Conservation (phyloP, 1,140 invertebrate genomes). For the Pseudachorutes palmiensis region DNA sequence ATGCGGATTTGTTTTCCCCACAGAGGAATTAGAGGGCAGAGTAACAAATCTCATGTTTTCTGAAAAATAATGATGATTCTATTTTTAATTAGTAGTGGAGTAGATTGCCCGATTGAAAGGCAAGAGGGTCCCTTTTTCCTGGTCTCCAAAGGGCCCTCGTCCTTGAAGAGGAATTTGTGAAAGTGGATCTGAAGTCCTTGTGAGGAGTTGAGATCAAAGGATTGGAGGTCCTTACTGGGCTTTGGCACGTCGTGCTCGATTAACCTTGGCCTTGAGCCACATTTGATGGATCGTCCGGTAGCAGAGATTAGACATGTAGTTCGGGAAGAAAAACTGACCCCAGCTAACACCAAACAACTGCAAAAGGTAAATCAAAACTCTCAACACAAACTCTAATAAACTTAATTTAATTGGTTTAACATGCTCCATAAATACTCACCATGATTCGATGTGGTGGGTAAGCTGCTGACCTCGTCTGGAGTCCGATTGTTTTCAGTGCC, state of each 20-base stretch:
- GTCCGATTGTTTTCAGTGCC: constrained; percentile 66
- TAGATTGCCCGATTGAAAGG: too few species aligned
- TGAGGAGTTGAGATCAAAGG: not conserved
- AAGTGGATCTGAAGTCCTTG: not conserved
- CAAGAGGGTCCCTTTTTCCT: too few species aligned
- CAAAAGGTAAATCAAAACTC: constrained; percentile 9
- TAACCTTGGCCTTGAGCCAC: constrained; percentile 38
- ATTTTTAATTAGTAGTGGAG: too few species aligned
- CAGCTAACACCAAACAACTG: constrained; percentile 38
- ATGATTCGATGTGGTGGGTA: constrained; percentile 66
- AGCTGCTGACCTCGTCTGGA: constrained; percentile 63
- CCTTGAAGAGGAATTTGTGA: not conserved
- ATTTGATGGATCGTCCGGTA: constrained; percentile 37
- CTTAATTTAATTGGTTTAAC: not conserved
- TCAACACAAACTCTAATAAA: not conserved
- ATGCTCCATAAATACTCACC: constrained; percentile 45
- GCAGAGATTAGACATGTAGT: constrained; percentile 32
- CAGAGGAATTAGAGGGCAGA: too few species aligned
- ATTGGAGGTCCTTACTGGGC: constrained; percentile 18
- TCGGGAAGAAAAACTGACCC: constrained; percentile 38
- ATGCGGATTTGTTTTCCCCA: too few species aligned
- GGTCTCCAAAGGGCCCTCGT: too few species aligned
- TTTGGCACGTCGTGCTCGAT: constrained; percentile 36
- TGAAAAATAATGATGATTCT: not conserved
- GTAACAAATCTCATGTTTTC: too few species aligned